A percentile compares a stretch with the other conserved stretches of the same genome.
phyloP scores from a whole-genome alignment of 1,140 invertebrate genomes.

The Coenobita brevimanus region DNA sequence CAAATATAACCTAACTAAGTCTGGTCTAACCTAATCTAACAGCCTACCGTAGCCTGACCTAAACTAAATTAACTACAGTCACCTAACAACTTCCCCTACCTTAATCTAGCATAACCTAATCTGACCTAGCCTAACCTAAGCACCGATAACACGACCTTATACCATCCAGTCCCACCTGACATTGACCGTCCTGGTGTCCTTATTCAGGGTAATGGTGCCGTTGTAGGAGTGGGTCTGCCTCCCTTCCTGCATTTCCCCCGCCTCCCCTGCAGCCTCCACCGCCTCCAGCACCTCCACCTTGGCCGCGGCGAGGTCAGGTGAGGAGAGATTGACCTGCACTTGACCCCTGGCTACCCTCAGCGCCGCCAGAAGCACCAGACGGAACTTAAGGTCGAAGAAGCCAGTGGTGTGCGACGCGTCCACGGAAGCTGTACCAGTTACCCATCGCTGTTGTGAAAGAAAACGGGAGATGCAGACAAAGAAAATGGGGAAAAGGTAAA shows the following conservation, averaged over 20 bases:
- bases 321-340: neutral
- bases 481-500: too few relatives aligned
- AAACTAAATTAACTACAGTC: too few relatives aligned
- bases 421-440: slow-evolving; percentile 24
- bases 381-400: slow-evolving; percentile 32
- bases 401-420: slow-evolving; percentile 34
- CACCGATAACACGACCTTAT: too few relatives aligned
- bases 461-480: too few relatives aligned
- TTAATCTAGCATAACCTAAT: too few relatives aligned
- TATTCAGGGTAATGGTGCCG: slow-evolving; percentile 43
- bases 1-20: too few relatives aligned
- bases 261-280: slow-evolving; percentile 1
- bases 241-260: slow-evolving; percentile 2
- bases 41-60: too few relatives aligned
- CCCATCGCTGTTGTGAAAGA: slow-evolving; percentile 12
- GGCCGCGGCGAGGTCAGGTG: slow-evolving; percentile 1
- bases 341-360: neutral
- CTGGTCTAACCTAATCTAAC: too few relatives aligned
- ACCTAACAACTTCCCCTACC: too few relatives aligned
- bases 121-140: too few relatives aligned
- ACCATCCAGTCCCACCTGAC: slow-evolving; percentile 37
- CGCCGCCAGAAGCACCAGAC: neutral
- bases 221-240: slow-evolving; percentile 40
- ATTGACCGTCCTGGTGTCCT: slow-evolving; percentile 18
- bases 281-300: slow-evolving; percentile 31